Percentiles rank a stretch among this genome's conserved stretches.
Conservation (phyloP, 2,113 vertebrate species). For the Stomatorhinus ivindoensis region DNA sequence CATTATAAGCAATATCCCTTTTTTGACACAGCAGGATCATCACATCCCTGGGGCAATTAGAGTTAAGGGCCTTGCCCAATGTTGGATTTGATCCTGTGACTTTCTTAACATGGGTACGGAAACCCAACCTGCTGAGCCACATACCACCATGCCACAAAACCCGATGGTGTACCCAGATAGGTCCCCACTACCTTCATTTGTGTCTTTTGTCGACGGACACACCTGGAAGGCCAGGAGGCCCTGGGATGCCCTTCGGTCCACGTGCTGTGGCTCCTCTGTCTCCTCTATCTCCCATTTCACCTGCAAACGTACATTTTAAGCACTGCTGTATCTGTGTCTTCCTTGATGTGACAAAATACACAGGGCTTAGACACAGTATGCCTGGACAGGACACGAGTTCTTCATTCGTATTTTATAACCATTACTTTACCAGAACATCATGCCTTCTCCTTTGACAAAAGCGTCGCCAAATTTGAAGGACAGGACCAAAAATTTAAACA, state of each 20-base stretch:
- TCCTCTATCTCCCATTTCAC: constrained; percentile 89
- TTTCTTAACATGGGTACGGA: neutral
- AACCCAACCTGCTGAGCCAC: neutral
- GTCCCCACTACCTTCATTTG: neutral
- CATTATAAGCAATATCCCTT: neutral
- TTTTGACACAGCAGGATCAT: neutral
- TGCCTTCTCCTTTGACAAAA: neutral
- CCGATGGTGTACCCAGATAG: neutral
- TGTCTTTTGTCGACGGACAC: neutral
- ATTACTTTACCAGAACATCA: neutral
- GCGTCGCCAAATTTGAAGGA: neutral
- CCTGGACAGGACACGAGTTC: neutral
- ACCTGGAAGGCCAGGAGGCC: constrained; percentile 81
- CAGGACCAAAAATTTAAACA: neutral
- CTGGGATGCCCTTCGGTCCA: constrained; percentile 82
- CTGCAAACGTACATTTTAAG: constrained; percentile 48
- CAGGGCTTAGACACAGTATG: neutral
- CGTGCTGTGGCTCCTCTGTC: constrained; percentile 76
- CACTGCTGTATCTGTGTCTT: neutral
- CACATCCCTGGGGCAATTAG: neutral
- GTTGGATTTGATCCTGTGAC: neutral
- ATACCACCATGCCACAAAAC: neutral
- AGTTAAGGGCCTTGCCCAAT: neutral
- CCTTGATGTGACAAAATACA: neutral
- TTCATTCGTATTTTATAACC: neutral